These are phyloP conservation scores for Glaucidium brasilianum DNA, from an alignment of 2,113 vertebrate genomes.

Conservation along the genomic window DNA sequence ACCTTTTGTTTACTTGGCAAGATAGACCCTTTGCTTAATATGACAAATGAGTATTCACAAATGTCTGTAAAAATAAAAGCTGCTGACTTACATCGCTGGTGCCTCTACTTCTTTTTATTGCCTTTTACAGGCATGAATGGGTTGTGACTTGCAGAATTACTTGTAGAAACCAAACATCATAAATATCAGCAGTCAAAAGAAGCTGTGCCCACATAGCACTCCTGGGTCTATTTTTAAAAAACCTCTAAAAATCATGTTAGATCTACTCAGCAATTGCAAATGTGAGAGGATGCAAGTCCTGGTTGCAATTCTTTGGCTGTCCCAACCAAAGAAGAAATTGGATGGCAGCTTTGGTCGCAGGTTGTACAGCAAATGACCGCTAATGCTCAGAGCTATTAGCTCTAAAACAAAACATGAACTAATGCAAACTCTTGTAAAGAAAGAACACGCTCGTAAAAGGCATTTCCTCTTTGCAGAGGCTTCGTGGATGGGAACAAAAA, in stretches of 20 bases:
- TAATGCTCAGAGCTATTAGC: not conserved
- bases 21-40: not conserved
- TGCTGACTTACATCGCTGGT: not conserved
- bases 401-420: not conserved
- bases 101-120: not conserved
- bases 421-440: not conserved
- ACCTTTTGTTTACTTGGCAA: not conserved
- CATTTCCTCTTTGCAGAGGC: not conserved
- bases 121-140: conserved; percentile 4
- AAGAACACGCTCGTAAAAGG: not conserved
- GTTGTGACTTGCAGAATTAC: conserved; percentile 20
- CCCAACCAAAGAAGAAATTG: not conserved
- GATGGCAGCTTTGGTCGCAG: not conserved
- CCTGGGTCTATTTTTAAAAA: not conserved
- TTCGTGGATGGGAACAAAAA: conserved; percentile 1
- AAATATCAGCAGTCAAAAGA: conserved; percentile 5
- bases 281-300: not conserved
- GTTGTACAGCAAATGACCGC: not conserved
- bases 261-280: not conserved
- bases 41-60: not conserved
- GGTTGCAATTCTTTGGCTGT: not conserved
- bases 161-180: not conserved
- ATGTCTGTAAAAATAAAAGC: not conserved
- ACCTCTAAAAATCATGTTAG: not conserved
- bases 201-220: accelerated